Conservation (phyloP, 2,888 invertebrate genomes). For the Archaeoteleia sp. region DNA sequence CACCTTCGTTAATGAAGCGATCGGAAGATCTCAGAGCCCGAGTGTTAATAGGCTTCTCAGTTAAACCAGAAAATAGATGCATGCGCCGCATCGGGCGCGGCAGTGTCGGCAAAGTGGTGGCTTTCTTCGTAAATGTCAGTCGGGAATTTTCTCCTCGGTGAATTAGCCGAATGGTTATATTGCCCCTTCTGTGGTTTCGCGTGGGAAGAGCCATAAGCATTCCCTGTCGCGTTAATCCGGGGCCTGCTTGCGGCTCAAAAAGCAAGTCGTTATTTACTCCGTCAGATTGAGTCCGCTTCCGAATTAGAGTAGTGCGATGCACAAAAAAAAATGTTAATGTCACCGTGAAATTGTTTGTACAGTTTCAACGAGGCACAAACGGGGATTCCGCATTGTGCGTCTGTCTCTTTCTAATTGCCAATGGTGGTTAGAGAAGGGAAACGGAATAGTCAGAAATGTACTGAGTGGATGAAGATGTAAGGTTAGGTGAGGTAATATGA, state of each 20-base stretch:
- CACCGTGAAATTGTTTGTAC: no score
- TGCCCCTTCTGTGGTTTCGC: slow-evolving; percentile 29
- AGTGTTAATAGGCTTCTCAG: slow-evolving; percentile 17
- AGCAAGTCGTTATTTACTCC: background rate
- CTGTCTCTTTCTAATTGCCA: no score
- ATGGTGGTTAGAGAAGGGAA: no score
- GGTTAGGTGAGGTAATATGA: no score
- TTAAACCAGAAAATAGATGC: slow-evolving; percentile 13
- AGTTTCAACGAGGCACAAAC: no score
- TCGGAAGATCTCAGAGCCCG: background rate
- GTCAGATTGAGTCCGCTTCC: background rate
- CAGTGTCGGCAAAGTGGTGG: slow-evolving; percentile 46
- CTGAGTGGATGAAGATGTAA: no score
- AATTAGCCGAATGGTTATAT: slow-evolving; percentile 43
- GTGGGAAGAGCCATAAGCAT: slow-evolving; percentile 52
- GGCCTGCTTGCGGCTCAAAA: slow-evolving; percentile 12
- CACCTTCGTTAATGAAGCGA: slow-evolving; percentile 4
- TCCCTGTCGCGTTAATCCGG: slow-evolving; percentile 44
- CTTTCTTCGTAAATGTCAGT: slow-evolving; percentile 63
- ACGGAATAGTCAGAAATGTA: no score
- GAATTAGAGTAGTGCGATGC: background rate
- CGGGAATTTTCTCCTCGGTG: slow-evolving; percentile 50
- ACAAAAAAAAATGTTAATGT: no score
- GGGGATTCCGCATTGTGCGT: no score
- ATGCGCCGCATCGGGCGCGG: slow-evolving; percentile 55